phyloP scores from a whole-genome alignment of 2,113 vertebrate species.

The Chlorocebus sabaeus region DNA sequence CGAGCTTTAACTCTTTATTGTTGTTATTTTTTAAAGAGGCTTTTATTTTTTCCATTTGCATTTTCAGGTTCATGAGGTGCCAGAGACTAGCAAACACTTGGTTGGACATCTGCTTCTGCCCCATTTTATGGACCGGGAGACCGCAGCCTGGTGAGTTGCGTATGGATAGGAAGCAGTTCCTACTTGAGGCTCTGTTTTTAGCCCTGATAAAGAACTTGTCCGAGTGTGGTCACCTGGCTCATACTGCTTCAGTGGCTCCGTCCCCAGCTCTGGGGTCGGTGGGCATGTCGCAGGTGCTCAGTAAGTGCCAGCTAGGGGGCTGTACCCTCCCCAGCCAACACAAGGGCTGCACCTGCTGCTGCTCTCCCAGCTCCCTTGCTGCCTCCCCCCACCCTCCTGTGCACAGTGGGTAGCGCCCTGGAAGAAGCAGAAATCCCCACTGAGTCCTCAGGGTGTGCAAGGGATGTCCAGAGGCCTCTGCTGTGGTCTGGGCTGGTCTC shows the following conservation, averaged over 20 bases:
- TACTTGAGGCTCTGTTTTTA: fast-evolving
- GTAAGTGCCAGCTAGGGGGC: not conserved
- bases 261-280: not conserved
- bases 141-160: not conserved
- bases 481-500: not conserved
- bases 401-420: fast-evolving
- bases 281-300: fast-evolving
- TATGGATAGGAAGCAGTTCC: not conserved
- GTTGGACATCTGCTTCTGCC: not conserved
- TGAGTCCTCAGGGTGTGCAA: fast-evolving
- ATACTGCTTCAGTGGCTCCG: fast-evolving
- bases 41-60: not conserved
- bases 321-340: fast-evolving
- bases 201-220: not conserved
- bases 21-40: not conserved
- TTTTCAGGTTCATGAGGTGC: not conserved
- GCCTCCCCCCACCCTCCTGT: not conserved
- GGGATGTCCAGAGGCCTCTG: not conserved
- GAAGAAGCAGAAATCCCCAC: not conserved
- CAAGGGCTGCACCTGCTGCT: not conserved
- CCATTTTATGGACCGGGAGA: fast-evolving
- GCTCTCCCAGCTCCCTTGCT: not conserved
- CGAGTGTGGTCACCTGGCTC: fast-evolving
- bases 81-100: not conserved
- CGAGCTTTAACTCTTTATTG: not conserved